Base-by-base conservation (phyloP, 2,888 invertebrate genomes). In the Erynnis tages region DNA sequence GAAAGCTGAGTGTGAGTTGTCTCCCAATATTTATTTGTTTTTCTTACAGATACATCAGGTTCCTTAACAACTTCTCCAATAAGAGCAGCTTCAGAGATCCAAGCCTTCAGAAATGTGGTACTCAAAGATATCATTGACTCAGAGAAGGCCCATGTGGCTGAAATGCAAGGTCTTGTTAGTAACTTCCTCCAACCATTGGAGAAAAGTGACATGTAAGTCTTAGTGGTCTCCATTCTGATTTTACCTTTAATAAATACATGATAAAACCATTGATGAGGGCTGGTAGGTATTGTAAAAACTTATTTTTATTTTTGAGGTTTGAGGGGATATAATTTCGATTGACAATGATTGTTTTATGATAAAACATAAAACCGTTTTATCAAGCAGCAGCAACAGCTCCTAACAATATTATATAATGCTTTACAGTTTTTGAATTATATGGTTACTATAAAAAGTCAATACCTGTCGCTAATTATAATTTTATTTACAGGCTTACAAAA, bases 41-140 rank as follows among this genome's bases (percentile, higher is more conserved):
- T 48, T 48, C 38, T 60, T 53, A 14, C 62, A 92, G 92, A 92
- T 76, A 68, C 85, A 45, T 78, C 88, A 35, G 91, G 90, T 49
- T 90, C 91, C n/a, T 77, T 92, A 4, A 86, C 92, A 23, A 91
- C 94, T 68, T 92, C 93, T 48, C 91, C 93, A 30, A 91, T 92
- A 59, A 79, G 92, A 62, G 91, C 92, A 56, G 92, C 92, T 17
- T 93, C 93, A 64, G 94, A 94, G 73, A 92, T 91, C 61, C 94
- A 94, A 73, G 93, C 94, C 54, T 96, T 96, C 81, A 91, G 95
- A 66, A 94, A 94, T 78, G 94, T 97, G 59, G 97, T 97, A 34
- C 90, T 97, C 30, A 95, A 95, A 78, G 97, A 97, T 84, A 91
- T 98, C 47, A 93, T 97, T 59, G 98, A 98, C 75, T 97, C 98